These are phyloP conservation scores for Zeugodacus cucurbitae DNA, from an alignment of 1,140 invertebrate genomes.

Conservation along the genomic window DNA sequence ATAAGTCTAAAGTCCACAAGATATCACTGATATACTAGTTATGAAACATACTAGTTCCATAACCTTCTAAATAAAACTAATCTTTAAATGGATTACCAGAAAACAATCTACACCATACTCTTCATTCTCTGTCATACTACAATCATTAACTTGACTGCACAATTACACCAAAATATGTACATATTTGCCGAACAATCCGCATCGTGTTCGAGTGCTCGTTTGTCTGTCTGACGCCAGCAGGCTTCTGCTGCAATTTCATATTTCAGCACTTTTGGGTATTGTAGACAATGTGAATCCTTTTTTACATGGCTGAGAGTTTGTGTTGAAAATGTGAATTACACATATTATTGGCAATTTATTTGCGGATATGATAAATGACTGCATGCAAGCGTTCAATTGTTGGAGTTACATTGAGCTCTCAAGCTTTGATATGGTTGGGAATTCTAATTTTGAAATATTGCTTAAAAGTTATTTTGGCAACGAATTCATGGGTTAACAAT, in stretches of 20 bases:
- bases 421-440: not conserved
- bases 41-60: no score
- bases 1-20: no score
- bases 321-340: not conserved
- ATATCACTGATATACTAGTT: no score
- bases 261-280: not conserved
- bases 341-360: constrained; percentile 15
- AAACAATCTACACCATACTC: no score
- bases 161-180: not conserved
- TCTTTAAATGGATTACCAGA: no score
- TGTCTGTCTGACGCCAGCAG: not conserved
- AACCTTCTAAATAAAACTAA: no score
- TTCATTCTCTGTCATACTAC: no score
- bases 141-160: not conserved
- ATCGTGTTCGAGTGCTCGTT: not conserved
- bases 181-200: not conserved
- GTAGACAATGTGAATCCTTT: not conserved
- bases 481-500: no score
- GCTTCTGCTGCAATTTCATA: not conserved
- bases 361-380: constrained; percentile 12
- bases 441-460: not conserved
- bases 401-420: not conserved
- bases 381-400: not conserved
- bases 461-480: not conserved
- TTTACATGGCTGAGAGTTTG: not conserved